These are phyloP conservation scores for Sus scrofa DNA, from an alignment of 2,113 vertebrate genomes.

Conservation along the genomic window T2T-Sscrofa CM000824.6:187937501-187938000, in stretches of 20 bases:
- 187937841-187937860: background rate
- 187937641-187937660: background rate
- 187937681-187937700: background rate
- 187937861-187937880: background rate
- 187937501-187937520: too few species aligned
- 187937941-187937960: background rate
- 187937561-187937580: background rate
- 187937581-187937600: background rate
- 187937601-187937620: background rate
- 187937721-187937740: background rate
- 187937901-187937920: background rate
- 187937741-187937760: background rate
- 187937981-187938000: background rate
- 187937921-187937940: background rate
- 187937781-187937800: background rate
- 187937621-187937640: background rate
- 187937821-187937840: background rate
- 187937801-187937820: background rate
- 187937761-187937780: background rate
- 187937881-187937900: background rate
- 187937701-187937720: background rate
- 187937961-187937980: background rate
- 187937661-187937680: background rate
- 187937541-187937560: too few species aligned
- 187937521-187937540: too few species aligned